Percentiles rank a stretch among this genome's conserved stretches.
phyloP scores from a whole-genome alignment of 2,113 vertebrate species.

The Tupaia tana region DNA sequence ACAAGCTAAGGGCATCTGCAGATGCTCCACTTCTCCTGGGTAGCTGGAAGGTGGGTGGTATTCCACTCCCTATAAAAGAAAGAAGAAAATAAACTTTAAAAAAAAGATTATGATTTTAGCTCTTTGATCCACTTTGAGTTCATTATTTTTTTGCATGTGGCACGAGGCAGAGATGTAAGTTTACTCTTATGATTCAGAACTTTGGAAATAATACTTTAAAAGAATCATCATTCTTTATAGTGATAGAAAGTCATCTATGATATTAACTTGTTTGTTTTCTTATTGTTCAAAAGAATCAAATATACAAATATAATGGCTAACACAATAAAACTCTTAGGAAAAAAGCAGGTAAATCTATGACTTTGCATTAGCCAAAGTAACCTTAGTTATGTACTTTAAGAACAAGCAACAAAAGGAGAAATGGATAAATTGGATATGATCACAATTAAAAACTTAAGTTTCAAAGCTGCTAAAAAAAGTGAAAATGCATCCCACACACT shows the following conservation, averaged over 20 bases:
- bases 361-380: not conserved
- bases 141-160: not conserved
- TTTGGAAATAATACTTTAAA: not conserved
- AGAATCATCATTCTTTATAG: too few species aligned
- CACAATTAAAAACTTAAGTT: not conserved
- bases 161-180: not conserved
- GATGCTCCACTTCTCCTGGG: too few species aligned
- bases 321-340: not conserved
- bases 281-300: not conserved
- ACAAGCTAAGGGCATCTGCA: too few species aligned
- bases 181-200: constrained; percentile 3
- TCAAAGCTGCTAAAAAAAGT: not conserved
- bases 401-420: not conserved
- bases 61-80: too few species aligned
- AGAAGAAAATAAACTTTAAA: too few species aligned
- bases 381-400: not conserved
- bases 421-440: not conserved
- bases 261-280: not conserved
- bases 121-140: constrained; percentile 20
- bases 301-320: not conserved
- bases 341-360: not conserved
- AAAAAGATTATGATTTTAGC: not conserved
- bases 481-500: not conserved
- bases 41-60: too few species aligned
- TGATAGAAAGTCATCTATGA: not conserved